phyloP scores from a whole-genome alignment of 2,888 invertebrate genomes.

The Stenotaenia linearis region DNA sequence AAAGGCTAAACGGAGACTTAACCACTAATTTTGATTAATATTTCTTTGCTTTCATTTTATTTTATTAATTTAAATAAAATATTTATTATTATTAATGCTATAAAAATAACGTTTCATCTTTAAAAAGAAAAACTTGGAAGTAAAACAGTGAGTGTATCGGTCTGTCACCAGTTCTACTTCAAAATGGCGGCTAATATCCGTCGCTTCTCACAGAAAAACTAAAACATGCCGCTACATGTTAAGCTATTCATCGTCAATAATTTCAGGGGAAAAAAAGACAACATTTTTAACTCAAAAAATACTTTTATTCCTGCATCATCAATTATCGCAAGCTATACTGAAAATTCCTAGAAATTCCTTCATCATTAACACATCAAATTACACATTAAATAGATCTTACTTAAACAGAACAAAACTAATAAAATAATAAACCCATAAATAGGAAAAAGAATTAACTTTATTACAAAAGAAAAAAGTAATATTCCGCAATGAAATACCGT shows the following conservation, averaged over 20 bases:
- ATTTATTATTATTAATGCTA: no score
- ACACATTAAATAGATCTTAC: neutral
- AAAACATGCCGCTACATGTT: neutral
- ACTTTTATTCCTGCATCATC: slow-evolving; percentile 1
- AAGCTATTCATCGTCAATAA: no score
- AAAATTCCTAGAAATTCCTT: neutral
- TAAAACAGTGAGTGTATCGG: neutral
- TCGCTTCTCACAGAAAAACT: neutral
- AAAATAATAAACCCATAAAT: neutral
- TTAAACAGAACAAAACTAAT: neutral
- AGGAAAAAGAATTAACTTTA: neutral
- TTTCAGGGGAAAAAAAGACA: neutral
- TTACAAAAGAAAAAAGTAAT: neutral
- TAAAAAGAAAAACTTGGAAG: no score
- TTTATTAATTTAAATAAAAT: no score
- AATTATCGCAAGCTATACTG: neutral
- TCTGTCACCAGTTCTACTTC: neutral
- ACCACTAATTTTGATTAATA: no score
- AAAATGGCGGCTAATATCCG: neutral
- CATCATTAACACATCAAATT: neutral
- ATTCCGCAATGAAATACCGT: neutral
- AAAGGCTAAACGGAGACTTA: neutral
- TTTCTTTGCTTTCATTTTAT: no score
- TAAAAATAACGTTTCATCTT: no score
- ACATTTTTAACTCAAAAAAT: slow-evolving; percentile 3